Base-by-base conservation (phyloP, 2,797 vertebrate genomes). In the Amniataba percoides region DNA sequence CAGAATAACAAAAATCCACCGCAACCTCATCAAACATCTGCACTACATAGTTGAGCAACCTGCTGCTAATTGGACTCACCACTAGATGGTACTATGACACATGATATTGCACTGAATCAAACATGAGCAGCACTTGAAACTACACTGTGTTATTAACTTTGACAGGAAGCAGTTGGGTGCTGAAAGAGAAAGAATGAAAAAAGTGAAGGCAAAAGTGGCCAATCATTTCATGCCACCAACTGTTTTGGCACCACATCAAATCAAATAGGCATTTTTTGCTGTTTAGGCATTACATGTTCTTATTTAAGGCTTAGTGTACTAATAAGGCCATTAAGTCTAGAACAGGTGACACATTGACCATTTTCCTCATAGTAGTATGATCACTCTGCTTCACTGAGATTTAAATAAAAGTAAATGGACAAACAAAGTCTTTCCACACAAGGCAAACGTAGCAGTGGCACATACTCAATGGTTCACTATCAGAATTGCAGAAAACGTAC, bases 11-110 rank as follows among this genome's bases (percentile, higher is more conserved):
- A 40, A 57, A 21, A 45, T 36, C 4, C 5, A 36, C 2, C 12
- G 4, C n/a, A 3, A 19, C 13, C 23, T 49, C 7, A 18, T 64
- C 0, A 58, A 51, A 16, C 43, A 55, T 21, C 36, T 3, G 12
- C n/a, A 23, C 34, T 25, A 9, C 5, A 2, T 31, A 60, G 51
- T 3, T 39, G 9, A 62, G 51, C 25, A 0, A 31, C 0, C 16
- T 40, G 63, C 67, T 76, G 23, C 12, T 5, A 19, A 57, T n/a
- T 3, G 1, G 18, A 34, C 1, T 46, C 12, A 53, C 83, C 94
- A 92, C 90, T 87, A 92, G 93, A 81, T 90, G 93, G 88, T 13
- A 72, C 82, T 87, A 62, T 74, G 62, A 71, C 64, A 83, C 71
- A 71, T 2, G 15, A 7, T 31, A 77, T 83, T 5, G 21, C 34